Conservation (phyloP, 2,888 invertebrate species). For the Drosophila borealis region DNA sequence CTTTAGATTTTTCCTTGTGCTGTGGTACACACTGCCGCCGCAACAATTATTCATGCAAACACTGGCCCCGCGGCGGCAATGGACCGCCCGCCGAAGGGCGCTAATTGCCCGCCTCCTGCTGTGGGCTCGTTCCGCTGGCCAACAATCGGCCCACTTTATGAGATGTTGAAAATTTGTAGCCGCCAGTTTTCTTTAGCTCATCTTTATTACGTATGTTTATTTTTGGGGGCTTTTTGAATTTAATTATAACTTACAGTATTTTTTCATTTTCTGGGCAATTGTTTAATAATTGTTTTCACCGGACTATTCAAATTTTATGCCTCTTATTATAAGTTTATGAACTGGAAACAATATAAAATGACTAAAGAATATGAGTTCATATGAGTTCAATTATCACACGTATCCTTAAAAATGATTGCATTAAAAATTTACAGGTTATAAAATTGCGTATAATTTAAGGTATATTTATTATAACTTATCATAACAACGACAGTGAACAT, state of each 20-base stretch:
- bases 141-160: slow-evolving; percentile 37
- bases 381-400: background rate
- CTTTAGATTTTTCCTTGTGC: slow-evolving; percentile 45
- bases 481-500: slow-evolving; percentile 5
- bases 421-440: background rate
- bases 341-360: slow-evolving; percentile 5
- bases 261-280: slow-evolving; percentile 41
- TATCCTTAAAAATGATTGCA: background rate
- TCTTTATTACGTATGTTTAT: slow-evolving; percentile 42
- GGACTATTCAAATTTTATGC: background rate
- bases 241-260: slow-evolving; percentile 48
- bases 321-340: slow-evolving; percentile 30
- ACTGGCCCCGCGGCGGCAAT: slow-evolving; percentile 38
- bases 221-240: slow-evolving; percentile 11
- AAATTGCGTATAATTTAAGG: slow-evolving; percentile 1
- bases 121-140: slow-evolving; percentile 29
- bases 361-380: background rate
- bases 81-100: slow-evolving; percentile 51
- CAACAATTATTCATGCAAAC: slow-evolving; percentile 50
- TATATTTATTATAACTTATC: slow-evolving; percentile 14
- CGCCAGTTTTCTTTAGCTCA: slow-evolving; percentile 25
- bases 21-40: slow-evolving; percentile 44
- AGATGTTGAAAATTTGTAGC: slow-evolving; percentile 36
- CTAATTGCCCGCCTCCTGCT: slow-evolving; percentile 41
- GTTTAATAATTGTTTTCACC: slow-evolving; percentile 27